Evolutionary conservation across 2,797 vertebrate genomes (phyloP).

Genomic region (Trichosurus vulpecula): DNA sequence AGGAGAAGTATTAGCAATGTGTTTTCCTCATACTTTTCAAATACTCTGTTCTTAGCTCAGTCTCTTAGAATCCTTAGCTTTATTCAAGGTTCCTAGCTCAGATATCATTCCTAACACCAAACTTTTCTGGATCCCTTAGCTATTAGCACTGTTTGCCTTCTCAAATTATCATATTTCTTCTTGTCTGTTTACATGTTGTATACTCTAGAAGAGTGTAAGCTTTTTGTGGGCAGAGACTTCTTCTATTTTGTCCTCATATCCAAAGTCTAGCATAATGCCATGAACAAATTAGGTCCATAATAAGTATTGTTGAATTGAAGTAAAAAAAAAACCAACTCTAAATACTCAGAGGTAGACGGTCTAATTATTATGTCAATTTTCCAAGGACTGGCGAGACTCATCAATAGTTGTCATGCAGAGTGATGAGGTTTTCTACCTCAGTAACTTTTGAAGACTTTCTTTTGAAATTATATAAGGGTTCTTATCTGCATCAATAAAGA

Average conservation of each 20-base stretch:
- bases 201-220: neutral
- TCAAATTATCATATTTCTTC: neutral
- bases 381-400: neutral
- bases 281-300: neutral
- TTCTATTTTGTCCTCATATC: neutral
- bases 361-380: neutral
- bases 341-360: neutral
- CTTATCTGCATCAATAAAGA: neutral
- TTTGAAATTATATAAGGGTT: neutral
- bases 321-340: neutral
- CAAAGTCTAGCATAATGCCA: neutral
- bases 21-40: neutral
- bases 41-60: no score
- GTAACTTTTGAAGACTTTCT: neutral
- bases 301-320: neutral
- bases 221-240: neutral
- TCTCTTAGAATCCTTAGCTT: no score
- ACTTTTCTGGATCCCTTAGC: neutral
- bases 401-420: neutral
- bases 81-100: no score
- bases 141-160: neutral
- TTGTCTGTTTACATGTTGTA: neutral
- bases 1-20: neutral
- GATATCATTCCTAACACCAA: no score
- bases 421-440: neutral